Conservation (phyloP, 2,888 invertebrate genomes). For the Nomada fucata region DNA sequence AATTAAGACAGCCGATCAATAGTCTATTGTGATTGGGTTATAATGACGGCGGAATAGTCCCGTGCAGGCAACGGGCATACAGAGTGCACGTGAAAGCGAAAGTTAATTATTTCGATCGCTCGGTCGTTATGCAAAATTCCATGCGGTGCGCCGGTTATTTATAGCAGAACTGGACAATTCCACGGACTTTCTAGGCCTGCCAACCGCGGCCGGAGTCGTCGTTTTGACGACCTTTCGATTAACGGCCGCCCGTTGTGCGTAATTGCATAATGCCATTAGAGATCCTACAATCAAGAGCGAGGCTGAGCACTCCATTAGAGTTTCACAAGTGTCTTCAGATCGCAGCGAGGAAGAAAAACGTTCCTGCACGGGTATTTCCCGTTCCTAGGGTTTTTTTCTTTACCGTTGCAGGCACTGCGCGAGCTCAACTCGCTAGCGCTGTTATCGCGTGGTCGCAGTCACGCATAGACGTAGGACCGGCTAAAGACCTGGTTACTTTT, state of each 20-base stretch:
- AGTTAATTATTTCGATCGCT: constrained; percentile 47
- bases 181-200: constrained; percentile 37
- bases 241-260: constrained; percentile 5
- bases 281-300: neutral
- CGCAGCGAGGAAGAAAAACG: too few relatives aligned
- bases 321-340: neutral
- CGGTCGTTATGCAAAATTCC: constrained; percentile 46
- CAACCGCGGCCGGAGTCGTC: constrained; percentile 14
- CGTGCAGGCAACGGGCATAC: constrained; percentile 1
- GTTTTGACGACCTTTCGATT: constrained; percentile 44
- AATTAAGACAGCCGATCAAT: constrained; percentile 15
- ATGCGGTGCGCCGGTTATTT: constrained; percentile 21
- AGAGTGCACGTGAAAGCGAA: constrained; percentile 22
- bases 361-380: too few relatives aligned
- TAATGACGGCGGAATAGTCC: neutral
- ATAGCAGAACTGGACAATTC: constrained; percentile 35
- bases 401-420: too few relatives aligned
- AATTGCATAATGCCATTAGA: constrained; percentile 23
- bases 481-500: too few relatives aligned
- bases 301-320: neutral
- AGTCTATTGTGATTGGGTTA: constrained; percentile 13
- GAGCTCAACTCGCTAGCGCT: too few relatives aligned
- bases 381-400: too few relatives aligned
- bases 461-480: too few relatives aligned
- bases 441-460: too few relatives aligned